These are phyloP conservation scores for Prietella phreatophila DNA, from an alignment of 2,113 vertebrate genomes.

Conservation along the genomic window DNA sequence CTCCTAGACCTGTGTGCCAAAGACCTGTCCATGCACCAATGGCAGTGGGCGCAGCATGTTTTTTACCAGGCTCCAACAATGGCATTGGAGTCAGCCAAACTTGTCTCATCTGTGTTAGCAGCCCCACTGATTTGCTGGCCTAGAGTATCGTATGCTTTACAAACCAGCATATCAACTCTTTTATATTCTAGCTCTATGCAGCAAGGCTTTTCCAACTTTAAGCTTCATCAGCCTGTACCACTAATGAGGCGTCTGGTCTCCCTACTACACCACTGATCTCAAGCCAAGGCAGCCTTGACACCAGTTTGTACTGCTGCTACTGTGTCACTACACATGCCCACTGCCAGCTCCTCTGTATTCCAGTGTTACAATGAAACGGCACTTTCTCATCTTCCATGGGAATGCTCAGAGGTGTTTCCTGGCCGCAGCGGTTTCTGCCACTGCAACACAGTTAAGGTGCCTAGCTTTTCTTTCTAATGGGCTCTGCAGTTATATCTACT, in stretches of 20 bases:
- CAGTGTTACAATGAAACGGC: neutral
- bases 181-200: constrained; percentile 16
- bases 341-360: neutral
- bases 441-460: neutral
- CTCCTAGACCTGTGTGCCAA: neutral
- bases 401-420: neutral
- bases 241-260: neutral
- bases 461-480: neutral
- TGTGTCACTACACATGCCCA: neutral
- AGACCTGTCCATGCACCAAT: neutral
- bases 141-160: neutral
- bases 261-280: neutral
- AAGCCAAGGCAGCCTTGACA: neutral
- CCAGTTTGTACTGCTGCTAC: neutral
- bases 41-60: neutral
- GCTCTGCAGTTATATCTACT: neutral
- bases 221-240: neutral
- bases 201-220: neutral
- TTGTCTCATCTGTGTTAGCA: neutral
- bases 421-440: neutral
- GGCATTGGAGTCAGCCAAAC: neutral
- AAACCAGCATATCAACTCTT: neutral
- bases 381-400: neutral
- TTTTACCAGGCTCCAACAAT: neutral
- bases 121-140: neutral